Percentiles rank a stretch among this genome's conserved stretches.
Evolutionary conservation across 2,113 vertebrate species (phyloP).

Genomic region (Elgaria multicarinata): DNA sequence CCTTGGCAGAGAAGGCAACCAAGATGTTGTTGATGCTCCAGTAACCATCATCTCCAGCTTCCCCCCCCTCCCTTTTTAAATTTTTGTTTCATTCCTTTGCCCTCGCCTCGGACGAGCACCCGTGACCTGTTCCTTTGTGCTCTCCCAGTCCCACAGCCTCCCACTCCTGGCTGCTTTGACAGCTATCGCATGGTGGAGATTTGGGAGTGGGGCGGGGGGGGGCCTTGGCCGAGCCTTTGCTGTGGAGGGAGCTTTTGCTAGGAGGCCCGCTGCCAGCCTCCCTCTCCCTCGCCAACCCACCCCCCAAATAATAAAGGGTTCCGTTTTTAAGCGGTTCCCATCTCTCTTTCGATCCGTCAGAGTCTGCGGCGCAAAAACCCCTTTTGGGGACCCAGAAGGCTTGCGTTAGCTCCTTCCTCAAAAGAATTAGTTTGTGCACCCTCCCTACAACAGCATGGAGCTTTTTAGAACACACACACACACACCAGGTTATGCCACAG

Average conservation of each 20-base stretch:
- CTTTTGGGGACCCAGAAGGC: background rate
- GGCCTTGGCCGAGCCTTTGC: background rate
- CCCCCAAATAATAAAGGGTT: background rate
- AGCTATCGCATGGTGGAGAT: background rate
- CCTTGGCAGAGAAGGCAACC: background rate
- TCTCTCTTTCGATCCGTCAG: background rate
- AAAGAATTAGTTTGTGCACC: too few species aligned
- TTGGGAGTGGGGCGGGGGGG: too few species aligned
- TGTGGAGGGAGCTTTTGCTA: background rate
- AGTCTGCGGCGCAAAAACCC: background rate
- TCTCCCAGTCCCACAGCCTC: background rate
- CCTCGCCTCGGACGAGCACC: background rate
- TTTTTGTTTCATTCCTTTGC: background rate
- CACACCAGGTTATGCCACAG: background rate
- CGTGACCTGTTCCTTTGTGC: background rate
- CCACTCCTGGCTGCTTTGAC: background rate
- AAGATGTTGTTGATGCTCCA: background rate
- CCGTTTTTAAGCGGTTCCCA: too few species aligned
- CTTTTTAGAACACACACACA: background rate
- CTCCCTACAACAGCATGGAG: background rate
- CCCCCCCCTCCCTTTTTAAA: background rate
- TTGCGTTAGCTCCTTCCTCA: background rate
- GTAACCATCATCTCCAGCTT: background rate
- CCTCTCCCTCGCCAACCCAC: background rate
- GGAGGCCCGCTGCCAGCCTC: background rate